Evolutionary conservation across 2,888 invertebrate genomes (phyloP), one percentile per base, ranked within the genome.

Genomic region (Cheiracanthium punctorium): DNA sequence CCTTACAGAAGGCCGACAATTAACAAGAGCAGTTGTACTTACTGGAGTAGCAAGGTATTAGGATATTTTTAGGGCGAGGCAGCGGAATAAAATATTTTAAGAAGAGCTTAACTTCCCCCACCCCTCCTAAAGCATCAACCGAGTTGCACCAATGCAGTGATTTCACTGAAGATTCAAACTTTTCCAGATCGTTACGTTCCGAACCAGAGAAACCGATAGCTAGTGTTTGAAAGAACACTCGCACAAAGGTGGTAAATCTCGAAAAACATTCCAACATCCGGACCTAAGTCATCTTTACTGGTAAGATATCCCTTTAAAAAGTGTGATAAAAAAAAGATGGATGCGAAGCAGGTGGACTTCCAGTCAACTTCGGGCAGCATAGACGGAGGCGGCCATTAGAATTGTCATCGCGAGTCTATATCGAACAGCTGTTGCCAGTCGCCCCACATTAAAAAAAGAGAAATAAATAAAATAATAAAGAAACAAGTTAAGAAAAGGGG

Each of bases 391-490:
- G 82, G 84, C 84, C 79, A 85, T 85, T 85, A 85, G 84, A 85
- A 85, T 85, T 85, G 84, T 85, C 84, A 85, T 79, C 84, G 84
- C 79, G 73, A 73, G 74, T 80, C 84, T 79, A 85, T 79, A 85
- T 85, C 84, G 84, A 85, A 85, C 84, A 85, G 84, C 84, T 85
- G 84, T 85, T 85, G 70, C 84, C 84, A 85, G 79, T 79, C 84
- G 74, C 73, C 67, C 74, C 77, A 74, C 74, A 85, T 85, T 80
- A 77, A 74, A 74, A 79, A 85, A 41, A n/a, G n/a, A n/a, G n/a
- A n/a, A 76, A 82, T 52, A 52, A 43, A 74, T 32, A 29, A n/a
- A 28, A 70, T 69, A 69, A 80, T 29, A 33, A 77, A 69, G 58
- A 75, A 74, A 67, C 67, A 67, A 48, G 20, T 64, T 37, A 43